phyloP scores from a whole-genome alignment of 2,113 vertebrate genomes.

The Psittacara wagleri region DNA sequence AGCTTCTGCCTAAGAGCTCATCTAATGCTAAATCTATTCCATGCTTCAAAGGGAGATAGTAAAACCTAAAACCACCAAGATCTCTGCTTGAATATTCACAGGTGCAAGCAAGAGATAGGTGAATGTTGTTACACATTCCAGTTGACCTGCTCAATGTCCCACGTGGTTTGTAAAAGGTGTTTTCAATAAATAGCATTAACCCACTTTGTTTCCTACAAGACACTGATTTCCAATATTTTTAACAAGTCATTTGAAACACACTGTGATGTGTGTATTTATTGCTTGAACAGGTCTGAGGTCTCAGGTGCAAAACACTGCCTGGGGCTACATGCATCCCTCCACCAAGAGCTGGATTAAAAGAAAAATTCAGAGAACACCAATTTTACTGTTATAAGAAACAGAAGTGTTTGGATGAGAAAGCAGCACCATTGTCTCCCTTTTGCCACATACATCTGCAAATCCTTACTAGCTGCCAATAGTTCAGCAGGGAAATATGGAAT shows the following conservation, averaged over 20 bases:
- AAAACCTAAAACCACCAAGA: neutral
- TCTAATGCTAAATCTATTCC: neutral
- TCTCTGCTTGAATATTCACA: neutral
- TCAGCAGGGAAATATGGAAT: neutral
- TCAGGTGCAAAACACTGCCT: constrained; percentile 37
- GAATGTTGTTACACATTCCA: constrained; percentile 20
- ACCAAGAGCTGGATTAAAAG: neutral
- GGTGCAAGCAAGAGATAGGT: neutral
- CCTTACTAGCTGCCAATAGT: neutral
- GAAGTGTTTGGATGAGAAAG: neutral
- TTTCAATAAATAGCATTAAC: constrained; percentile 26
- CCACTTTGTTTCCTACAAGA: neutral
- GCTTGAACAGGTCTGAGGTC: constrained; percentile 44
- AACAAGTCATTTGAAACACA: constrained; percentile 28
- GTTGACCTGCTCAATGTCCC: constrained; percentile 13
- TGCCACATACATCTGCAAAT: neutral
- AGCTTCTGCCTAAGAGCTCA: neutral
- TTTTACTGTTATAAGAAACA: neutral
- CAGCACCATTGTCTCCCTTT: neutral
- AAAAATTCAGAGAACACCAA: neutral
- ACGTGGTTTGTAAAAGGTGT: constrained; percentile 1
- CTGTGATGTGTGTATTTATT: constrained; percentile 20
- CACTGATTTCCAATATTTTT: constrained; percentile 46
- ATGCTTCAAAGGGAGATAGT: neutral
- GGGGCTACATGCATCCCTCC: neutral